Base-by-base conservation (phyloP, 2,113 vertebrate species). In the Echinops telfairi region DNA sequence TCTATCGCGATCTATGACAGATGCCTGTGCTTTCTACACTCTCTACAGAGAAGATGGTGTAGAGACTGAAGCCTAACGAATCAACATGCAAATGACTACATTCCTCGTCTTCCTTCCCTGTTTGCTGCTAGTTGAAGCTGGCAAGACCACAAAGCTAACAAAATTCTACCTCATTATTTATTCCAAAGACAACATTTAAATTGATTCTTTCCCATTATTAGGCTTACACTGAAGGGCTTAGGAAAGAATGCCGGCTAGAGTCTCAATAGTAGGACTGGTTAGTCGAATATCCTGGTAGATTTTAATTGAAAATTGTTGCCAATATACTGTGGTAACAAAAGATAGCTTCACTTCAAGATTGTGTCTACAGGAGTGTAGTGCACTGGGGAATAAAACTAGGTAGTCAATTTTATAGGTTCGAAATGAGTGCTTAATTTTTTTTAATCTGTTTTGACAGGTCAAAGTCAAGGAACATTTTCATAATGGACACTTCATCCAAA, bases 401-500 rank as follows among this genome's bases (percentile, higher is more conserved):
- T 87, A 78, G 29, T 40, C 47, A 71, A 83, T 76, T n/a, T 6
- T 20, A 20, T 68, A 33, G 25, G 43, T 70, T 68, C 20, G 6
- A 87, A 85, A 89, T 76, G 29, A 77, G 19, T 36, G 23, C 77
- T 78, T 77, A 62, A 27, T 83, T 71, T 12, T 43, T 77, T 73
- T 75, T 43, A 93, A 92, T 95, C 60, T 78, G 84, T 29, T 89
- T 88, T 66, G 62, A 93, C 93, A 97, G 64, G 93, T 95, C 95
- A 95, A 86, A 96, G 80, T 71, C 91, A 94, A 96, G 77, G 47
- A 78, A 73, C 40, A 84, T 88, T 97, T 95, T 88, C 93, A 95
- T 90, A 94, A 98, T 98, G 98, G 98, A 98, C 79, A 94, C 84
- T 70, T 96, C 97, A 90, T 92, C 98, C 91, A 98, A 98, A 96